Evolutionary conservation across 2,113 vertebrate species (phyloP).

Genomic region (Turdus rufiventris): DNA sequence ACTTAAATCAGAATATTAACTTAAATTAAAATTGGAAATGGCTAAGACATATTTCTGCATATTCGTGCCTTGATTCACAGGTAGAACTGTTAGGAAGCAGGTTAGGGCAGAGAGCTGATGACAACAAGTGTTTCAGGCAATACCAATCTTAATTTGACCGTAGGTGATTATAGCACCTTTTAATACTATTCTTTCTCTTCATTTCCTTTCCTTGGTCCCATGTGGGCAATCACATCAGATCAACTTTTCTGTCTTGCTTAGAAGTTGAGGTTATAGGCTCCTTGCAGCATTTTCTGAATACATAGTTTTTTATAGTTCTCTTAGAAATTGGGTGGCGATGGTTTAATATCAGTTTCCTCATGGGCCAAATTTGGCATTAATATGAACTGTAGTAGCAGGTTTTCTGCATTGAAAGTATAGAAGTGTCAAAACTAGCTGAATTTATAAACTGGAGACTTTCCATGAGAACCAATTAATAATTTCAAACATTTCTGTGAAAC

Average conservation of each 20-base stretch:
- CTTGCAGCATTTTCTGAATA: neutral
- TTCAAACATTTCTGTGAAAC: constrained; percentile 31
- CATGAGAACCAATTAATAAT: constrained; percentile 27
- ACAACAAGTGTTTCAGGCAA: neutral
- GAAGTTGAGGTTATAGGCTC: neutral
- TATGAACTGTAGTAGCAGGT: neutral
- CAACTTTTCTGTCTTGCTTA: neutral
- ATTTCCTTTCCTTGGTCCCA: neutral
- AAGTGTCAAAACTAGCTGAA: neutral
- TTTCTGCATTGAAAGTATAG: neutral
- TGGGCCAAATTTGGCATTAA: neutral
- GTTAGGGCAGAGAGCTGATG: neutral
- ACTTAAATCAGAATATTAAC: neutral
- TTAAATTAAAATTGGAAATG: neutral
- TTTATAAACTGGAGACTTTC: neutral
- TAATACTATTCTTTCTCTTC: neutral
- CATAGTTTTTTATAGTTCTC: neutral
- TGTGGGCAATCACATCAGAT: neutral
- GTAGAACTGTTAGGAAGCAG: neutral
- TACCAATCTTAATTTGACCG: neutral
- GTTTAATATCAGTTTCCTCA: neutral
- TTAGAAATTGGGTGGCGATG: neutral
- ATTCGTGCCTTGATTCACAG: neutral
- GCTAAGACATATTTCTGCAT: neutral
- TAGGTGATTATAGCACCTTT: neutral